Evolutionary conservation across 2,113 vertebrate genomes (phyloP).

Genomic region (Coregonus clupeaformis): DNA sequence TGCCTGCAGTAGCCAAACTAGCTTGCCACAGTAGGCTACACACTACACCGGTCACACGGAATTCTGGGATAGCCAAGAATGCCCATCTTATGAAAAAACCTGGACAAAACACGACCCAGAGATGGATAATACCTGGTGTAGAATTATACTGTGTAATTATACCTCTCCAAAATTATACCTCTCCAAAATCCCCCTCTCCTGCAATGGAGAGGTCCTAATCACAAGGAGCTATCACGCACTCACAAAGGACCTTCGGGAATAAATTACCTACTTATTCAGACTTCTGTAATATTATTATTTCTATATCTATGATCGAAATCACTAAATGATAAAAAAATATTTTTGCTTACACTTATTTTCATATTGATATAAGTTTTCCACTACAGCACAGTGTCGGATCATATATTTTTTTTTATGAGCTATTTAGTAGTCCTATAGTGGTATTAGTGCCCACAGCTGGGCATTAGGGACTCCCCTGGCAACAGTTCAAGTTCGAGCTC

Average conservation of each 20-base stretch:
- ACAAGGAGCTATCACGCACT: not conserved
- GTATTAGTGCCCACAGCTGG: not conserved
- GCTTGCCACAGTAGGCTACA: not conserved
- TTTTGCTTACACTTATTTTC: no score
- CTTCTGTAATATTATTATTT: no score
- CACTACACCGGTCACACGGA: not conserved
- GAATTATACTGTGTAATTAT: not conserved
- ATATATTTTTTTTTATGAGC: not conserved
- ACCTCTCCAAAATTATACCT: no score
- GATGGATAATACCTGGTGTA: not conserved
- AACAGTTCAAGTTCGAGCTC: not conserved
- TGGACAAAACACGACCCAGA: not conserved
- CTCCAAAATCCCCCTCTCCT: not conserved
- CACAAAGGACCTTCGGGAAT: not conserved
- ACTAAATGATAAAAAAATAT: no score
- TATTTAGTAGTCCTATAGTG: not conserved
- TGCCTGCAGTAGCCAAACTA: not conserved
- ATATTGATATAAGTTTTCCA: not conserved
- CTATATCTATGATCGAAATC: no score
- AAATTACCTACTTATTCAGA: not conserved
- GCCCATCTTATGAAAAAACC: not conserved
- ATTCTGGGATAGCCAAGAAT: not conserved
- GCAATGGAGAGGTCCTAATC: not conserved
- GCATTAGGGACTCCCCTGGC: not conserved
- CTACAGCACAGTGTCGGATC: not conserved